Evolutionary conservation across 2,113 vertebrate genomes (phyloP).

Genomic region (Onychostruthus taczanowskii): DNA sequence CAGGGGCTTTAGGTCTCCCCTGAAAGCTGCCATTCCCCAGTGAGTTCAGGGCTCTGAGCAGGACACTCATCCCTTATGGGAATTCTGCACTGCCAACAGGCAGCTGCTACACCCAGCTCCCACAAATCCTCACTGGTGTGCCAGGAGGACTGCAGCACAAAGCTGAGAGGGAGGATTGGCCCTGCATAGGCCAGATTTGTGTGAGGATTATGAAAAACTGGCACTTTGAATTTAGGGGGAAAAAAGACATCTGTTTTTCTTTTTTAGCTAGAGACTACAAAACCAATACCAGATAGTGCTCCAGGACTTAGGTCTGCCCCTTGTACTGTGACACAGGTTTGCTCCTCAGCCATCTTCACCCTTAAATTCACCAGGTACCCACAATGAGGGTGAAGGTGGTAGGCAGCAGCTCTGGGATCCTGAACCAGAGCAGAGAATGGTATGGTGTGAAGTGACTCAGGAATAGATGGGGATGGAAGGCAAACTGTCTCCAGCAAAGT

Average conservation of each 20-base stretch:
- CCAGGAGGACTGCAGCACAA: not conserved
- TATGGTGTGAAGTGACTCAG: not conserved
- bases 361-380: not conserved
- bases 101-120: not conserved
- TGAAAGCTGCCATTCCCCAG: not conserved
- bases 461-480: not conserved
- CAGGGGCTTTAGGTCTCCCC: not conserved
- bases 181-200: not conserved
- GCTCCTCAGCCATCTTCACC: not conserved
- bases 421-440: not conserved
- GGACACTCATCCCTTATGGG: not conserved
- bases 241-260: not conserved
- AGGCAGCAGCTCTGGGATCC: not conserved
- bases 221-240: not conserved
- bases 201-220: not conserved
- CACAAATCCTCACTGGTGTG: not conserved
- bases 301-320: not conserved
- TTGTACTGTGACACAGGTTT: not conserved
- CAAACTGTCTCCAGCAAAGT: not conserved
- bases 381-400: not conserved
- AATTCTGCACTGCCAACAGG: not conserved
- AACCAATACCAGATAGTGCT: not conserved
- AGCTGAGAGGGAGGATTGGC: not conserved
- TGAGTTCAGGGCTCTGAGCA: rapidly evolving
- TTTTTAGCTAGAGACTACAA: not conserved